Evolutionary conservation across 2,888 invertebrate genomes (phyloP), one percentile per base, ranked within the genome.

Genomic region (Argyresthia goedartella): DNA sequence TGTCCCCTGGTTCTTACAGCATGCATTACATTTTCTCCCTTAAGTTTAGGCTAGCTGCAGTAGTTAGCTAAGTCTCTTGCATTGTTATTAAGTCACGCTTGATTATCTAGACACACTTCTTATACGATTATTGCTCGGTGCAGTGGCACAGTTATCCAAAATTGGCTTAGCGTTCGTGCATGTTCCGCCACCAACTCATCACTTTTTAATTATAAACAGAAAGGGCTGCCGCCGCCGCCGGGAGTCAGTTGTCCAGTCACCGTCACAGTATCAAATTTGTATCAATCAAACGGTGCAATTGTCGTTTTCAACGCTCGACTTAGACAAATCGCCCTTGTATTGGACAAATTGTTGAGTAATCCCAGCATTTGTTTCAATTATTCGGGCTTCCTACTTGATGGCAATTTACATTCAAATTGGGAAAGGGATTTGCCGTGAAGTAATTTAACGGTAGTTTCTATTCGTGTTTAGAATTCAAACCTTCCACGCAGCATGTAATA

Each of bases 341-440:
- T 85, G 81, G 65, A 84, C 84, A 84, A 85, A 81, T 81, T 81
- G 82, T 84, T 70, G 80, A 81, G 79, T 84, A 85, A 86, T 81
- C 81, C 79, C 62, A 66, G 69, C 85, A 85, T 86, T 85, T 81
- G 77, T 86, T 84, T 84, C 84, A 85, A 85, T 86, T 85, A 86
- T 78, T 70, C 67, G 65, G 66, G 71, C 69, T 77, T 82, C 77
- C 81, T 73, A 67, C 72, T 74, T 76, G 67, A 71, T 69, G 65
- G 66, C 65, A 57, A 59, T 62, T 65, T 64, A 63, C 67, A 68
- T 67, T 63, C 60, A 65, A 65, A 66, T 63, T 61, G 64, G 58
- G 63, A 55, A 62, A 57, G 60, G 60, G 61, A 63, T 67, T 63
- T 60, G 55, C 60, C 56, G 56, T 55, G 51, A 51, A 54, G 55